These are phyloP conservation scores for Nettapus auritus DNA, from an alignment of 2,113 vertebrate genomes.

Conservation along the genomic window DNA sequence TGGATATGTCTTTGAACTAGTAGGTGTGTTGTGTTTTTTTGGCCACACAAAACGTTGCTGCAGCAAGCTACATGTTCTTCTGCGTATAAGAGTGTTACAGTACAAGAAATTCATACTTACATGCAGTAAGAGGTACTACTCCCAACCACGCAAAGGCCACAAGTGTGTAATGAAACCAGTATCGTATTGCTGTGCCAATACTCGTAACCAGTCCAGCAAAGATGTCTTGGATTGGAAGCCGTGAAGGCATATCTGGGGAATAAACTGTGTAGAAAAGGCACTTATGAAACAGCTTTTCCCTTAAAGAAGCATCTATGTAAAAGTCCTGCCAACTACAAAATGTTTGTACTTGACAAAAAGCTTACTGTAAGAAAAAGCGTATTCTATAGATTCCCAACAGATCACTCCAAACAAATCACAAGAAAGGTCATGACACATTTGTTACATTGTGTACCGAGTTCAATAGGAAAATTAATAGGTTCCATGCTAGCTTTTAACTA, in stretches of 20 bases:
- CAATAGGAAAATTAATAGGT: not conserved
- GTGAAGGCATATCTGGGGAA: conserved; percentile 99
- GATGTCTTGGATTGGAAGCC: conserved; percentile 98
- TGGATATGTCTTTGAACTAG: not conserved
- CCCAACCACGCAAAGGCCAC: conserved; percentile 99
- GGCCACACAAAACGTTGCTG: not conserved
- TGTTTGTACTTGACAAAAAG: not conserved
- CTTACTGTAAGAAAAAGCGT: not conserved
- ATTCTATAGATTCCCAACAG: not conserved
- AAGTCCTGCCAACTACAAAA: not conserved
- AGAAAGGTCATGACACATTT: not conserved
- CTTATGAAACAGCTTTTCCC: not conserved
- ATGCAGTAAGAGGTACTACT: conserved; percentile 99
- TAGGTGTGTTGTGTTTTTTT: not conserved
- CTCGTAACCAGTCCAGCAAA: conserved; percentile 97
- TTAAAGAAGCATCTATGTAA: not conserved
- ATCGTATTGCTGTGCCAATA: conserved; percentile 98
- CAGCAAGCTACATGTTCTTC: not conserved
- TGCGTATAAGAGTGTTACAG: not conserved
- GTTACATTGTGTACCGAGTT: not conserved
- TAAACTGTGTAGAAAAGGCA: conserved; percentile 82
- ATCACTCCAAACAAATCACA: not conserved
- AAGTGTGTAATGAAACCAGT: conserved; percentile 99
- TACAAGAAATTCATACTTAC: conserved; percentile 80
- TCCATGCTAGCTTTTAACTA: not conserved